Evolutionary conservation across 2,113 vertebrate genomes (phyloP), one percentile per base, ranked within the genome.

Genomic region (Conger conger): DNA sequence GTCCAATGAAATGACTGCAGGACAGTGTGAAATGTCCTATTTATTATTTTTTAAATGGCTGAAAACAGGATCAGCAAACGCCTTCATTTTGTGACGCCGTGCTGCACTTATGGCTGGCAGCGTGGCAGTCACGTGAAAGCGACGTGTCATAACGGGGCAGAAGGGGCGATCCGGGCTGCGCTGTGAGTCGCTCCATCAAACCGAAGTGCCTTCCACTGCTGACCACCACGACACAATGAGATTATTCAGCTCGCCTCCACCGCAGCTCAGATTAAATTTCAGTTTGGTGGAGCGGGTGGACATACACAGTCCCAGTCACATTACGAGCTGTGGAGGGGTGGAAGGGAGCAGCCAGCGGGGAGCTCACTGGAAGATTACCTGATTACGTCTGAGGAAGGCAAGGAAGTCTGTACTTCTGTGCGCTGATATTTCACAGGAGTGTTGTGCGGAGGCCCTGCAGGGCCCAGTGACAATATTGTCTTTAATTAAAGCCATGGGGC

Each of bases 401-500:
- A 45, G 40, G 20, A 13, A 42, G 57, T 20, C 30, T 81, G 79
- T 40, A 23, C 50, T 37, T 80, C 60, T 30, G 78, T 40, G 27
- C 36, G 78, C 57, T 80, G 84, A 40, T 30, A 38, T 80, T 85
- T 81, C 53, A 38, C 40, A 37, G 30, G 57, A 18, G 16, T 76
- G 27, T 3, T 17, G 38, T 50, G n/a, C 7, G 36, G 36, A 38
- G 77, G 57, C 76, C 20, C 83, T 73, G 73, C 73, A 42, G 45
- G 42, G 30, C 83, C 77, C 33, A 77, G 84, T 38, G 84, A 76
- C 80, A 86, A 76, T 76, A 60, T 82, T 81, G 80, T 82, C 80
- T 82, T 82, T 77, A 85, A 82, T 85, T 82, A 86, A 86, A 86
- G 84, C 63, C 8, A 3, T 16, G 38, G 84, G 63, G 5, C 33